phyloP scores from a whole-genome alignment of 2,888 invertebrate species.

The Meiosimyza decipiens region DNA sequence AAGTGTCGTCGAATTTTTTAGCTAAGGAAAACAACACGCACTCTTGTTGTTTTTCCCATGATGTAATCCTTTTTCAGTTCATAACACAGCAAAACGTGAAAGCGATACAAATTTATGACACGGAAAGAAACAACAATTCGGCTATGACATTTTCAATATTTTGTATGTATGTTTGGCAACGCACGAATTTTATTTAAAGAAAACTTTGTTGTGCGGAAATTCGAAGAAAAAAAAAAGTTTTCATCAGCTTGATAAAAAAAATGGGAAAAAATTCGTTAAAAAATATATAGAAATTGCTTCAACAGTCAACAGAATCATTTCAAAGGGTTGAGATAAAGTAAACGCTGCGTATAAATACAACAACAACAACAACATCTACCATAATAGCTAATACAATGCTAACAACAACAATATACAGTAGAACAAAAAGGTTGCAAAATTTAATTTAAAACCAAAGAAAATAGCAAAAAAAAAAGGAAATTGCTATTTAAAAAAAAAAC shows the following conservation, averaged over 20 bases:
- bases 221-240: conserved; percentile 13
- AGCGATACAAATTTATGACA: conserved; percentile 16
- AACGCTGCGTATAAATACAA: not conserved
- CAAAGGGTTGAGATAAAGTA: conserved; percentile 14
- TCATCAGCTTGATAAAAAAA: conserved; percentile 14
- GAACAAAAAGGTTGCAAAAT: conserved; percentile 4
- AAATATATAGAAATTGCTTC: not conserved
- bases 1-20: too few relatives aligned
- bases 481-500: conserved; percentile 4
- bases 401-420: too few relatives aligned
- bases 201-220: conserved; percentile 7
- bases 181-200: not conserved
- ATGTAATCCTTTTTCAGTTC: conserved; percentile 24
- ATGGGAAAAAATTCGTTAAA: too few relatives aligned
- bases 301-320: too few relatives aligned
- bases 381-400: too few relatives aligned
- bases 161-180: conserved; percentile 1
- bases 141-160: conserved; percentile 9
- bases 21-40: not conserved
- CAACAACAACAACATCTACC: not conserved
- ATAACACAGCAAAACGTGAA: conserved; percentile 17
- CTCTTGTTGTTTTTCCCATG: conserved; percentile 20
- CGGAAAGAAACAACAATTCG: conserved; percentile 11
- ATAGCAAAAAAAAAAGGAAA: conserved; percentile 1
- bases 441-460: conserved; percentile 13